Conservation (phyloP, 2,797 vertebrate genomes). For the Florisuga fusca region DNA sequence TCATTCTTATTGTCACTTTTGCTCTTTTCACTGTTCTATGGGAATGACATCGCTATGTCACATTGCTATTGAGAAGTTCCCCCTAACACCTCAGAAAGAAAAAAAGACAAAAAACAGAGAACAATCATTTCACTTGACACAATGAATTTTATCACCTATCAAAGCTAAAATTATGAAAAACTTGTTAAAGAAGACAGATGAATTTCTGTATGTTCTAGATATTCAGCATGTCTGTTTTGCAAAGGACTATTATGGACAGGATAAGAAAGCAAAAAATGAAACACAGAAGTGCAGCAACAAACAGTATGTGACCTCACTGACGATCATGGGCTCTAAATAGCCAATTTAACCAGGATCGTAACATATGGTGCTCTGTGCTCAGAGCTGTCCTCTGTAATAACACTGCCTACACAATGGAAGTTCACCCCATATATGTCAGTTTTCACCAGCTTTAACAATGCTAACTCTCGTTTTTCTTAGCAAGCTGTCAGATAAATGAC, state of each 20-base stretch:
- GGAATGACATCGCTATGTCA: background rate
- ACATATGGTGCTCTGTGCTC: constrained; percentile 12
- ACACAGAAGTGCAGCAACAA: background rate
- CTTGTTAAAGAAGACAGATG: background rate
- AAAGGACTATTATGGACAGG: background rate
- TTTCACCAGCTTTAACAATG: too few species aligned
- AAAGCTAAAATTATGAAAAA: background rate
- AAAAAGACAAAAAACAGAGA: background rate
- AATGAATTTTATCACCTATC: background rate
- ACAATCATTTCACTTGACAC: background rate
- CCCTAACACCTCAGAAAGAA: background rate
- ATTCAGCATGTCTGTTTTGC: background rate
- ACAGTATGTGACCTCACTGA: background rate
- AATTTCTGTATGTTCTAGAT: background rate
- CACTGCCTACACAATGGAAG: background rate
- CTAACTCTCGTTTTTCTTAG: too few species aligned
- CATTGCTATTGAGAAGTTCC: background rate
- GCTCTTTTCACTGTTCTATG: background rate
- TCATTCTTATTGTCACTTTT: constrained; percentile 18
- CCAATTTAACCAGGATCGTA: background rate
- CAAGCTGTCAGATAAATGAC: too few species aligned
- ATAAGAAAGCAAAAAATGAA: background rate
- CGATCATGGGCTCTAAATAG: background rate
- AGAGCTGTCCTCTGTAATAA: background rate
- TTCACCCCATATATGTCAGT: background rate